These are phyloP conservation scores for Yasuhikotakia modesta DNA, from an alignment of 2,797 vertebrate genomes.

Conservation along the genomic window DNA sequence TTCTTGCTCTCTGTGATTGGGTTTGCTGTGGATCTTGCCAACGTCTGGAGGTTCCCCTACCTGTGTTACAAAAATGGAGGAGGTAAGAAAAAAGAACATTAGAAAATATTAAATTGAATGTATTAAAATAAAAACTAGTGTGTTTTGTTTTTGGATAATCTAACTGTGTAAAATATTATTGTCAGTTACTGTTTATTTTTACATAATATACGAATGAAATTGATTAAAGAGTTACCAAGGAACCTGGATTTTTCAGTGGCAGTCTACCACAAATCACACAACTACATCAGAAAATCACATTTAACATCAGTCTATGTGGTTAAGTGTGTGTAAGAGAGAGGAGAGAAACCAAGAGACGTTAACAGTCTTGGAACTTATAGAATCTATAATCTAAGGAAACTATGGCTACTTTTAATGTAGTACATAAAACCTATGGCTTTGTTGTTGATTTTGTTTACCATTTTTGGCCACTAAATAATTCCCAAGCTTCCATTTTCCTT, in stretches of 20 bases:
- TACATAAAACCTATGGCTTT: too few relatives aligned
- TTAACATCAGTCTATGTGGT: neutral
- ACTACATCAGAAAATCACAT: too few relatives aligned
- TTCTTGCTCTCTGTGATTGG: constrained; percentile 90
- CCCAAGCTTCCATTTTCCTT: too few relatives aligned
- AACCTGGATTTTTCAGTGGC: neutral
- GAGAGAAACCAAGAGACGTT: neutral
- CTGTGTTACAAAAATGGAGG: constrained; percentile 93
- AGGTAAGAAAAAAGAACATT: constrained; percentile 72
- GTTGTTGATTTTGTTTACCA: too few relatives aligned
- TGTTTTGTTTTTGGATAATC: neutral
- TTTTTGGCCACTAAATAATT: too few relatives aligned
- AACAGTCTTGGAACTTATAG: too few relatives aligned
- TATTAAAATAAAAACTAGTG: neutral
- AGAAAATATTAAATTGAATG: neutral
- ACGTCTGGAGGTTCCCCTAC: constrained; percentile 91
- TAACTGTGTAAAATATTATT: neutral
- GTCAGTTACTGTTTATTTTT: neutral
- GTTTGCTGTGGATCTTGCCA: constrained; percentile 89
- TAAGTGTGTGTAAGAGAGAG: too few relatives aligned
- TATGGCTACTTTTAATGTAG: too few relatives aligned
- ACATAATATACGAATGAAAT: neutral
- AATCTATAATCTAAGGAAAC: too few relatives aligned
- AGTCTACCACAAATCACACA: neutral
- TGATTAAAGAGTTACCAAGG: neutral